Conservation (phyloP, 2,888 invertebrate species). For the Drosophila tripunctata region DNA sequence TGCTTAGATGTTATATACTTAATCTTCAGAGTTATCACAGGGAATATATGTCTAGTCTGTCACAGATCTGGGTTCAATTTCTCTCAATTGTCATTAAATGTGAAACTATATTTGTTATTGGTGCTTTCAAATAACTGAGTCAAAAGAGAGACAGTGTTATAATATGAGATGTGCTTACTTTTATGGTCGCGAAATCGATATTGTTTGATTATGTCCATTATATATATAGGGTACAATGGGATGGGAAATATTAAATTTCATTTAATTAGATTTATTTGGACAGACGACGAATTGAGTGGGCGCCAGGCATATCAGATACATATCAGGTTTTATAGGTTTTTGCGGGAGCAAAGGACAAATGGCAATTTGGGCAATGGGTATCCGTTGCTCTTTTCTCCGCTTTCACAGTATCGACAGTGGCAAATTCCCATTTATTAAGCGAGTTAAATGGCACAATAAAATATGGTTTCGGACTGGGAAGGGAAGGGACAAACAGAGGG, state of each 20-base stretch:
- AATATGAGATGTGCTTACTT: not conserved
- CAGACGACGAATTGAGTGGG: constrained; percentile 25
- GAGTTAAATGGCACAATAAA: constrained; percentile 67
- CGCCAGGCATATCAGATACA: constrained; percentile 45
- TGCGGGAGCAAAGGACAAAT: constrained; percentile 34
- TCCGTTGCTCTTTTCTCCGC: not conserved
- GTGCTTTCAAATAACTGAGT: not conserved
- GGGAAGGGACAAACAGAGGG: no score
- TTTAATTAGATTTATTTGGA: constrained; percentile 68
- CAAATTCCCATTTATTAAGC: constrained; percentile 65
- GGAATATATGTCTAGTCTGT: no score
- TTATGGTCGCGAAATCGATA: constrained; percentile 13
- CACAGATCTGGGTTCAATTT: no score
- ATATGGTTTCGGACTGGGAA: constrained; percentile 41
- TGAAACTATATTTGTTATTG: not conserved
- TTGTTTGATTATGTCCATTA: constrained; percentile 29
- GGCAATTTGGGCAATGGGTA: constrained; percentile 25
- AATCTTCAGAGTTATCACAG: no score
- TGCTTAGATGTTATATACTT: no score
- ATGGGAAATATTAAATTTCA: constrained; percentile 61
- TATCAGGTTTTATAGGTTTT: constrained; percentile 66
- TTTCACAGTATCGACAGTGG: constrained; percentile 34
- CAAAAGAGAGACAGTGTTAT: not conserved
- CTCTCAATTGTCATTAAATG: not conserved
- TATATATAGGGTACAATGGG: not conserved